A percentile compares a stretch with the other conserved stretches of the same genome.
Evolutionary conservation across 2,113 vertebrate species (phyloP).

Genomic region (Sturnira hondurensis): DNA sequence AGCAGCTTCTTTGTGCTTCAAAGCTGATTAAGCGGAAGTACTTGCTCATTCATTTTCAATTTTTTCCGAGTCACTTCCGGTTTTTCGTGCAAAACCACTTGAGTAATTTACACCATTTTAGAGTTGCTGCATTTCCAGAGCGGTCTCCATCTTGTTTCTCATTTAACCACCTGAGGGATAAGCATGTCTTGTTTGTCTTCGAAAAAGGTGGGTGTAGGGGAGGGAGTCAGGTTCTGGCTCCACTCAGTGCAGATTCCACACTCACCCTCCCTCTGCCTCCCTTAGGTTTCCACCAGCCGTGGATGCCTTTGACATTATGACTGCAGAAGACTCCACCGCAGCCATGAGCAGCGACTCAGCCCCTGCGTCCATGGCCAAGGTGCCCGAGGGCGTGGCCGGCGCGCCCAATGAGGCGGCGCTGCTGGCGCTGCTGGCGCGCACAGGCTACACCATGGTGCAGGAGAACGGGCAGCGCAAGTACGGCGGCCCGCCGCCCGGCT

Average conservation of each 20-base stretch:
- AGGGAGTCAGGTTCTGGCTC: background rate
- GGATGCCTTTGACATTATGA: conserved; percentile 96
- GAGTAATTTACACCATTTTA: background rate
- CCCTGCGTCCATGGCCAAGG: conserved; percentile 77
- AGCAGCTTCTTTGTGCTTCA: background rate
- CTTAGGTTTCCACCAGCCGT: conserved; percentile 84
- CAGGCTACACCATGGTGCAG: conserved; percentile 94
- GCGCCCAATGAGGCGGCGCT: conserved; percentile 91
- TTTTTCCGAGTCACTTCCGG: background rate
- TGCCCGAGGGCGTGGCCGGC: conserved; percentile 90
- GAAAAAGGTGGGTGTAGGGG: background rate
- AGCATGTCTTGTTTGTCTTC: background rate
- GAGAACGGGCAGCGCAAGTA: conserved; percentile 98
- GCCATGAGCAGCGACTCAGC: conserved; percentile 91
- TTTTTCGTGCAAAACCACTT: conserved; percentile 21
- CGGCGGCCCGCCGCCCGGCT: conserved; percentile 92
- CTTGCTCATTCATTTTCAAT: background rate
- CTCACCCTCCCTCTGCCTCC: background rate
- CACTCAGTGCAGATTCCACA: rapidly evolving
- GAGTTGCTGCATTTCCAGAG: background rate
- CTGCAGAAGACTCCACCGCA: conserved; percentile 93
- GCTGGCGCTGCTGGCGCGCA: conserved; percentile 92
- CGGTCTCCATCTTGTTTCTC: background rate
- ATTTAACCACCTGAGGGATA: too few species aligned
- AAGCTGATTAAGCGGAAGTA: background rate